Evolutionary conservation across 2,797 vertebrate genomes (phyloP), one percentile per base, ranked within the genome.

Genomic region (Dromococcyx pavoninus): DNA sequence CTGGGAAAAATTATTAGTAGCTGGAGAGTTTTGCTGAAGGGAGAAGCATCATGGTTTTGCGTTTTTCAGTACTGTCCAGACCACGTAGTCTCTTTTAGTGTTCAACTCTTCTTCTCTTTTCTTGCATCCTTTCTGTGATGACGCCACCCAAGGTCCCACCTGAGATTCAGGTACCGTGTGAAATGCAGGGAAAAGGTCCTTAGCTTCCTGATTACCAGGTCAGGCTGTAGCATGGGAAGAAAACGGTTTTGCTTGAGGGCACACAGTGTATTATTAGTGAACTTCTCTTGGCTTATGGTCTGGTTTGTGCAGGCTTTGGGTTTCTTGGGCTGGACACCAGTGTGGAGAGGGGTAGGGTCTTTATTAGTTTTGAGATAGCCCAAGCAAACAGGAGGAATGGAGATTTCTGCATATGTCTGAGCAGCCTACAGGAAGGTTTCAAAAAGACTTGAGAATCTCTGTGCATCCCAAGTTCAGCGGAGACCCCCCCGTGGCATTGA

Each of bases 401-500:
- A 62, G 66, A 5, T 78, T 70, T 61, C 51, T 24, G 30, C 33
- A 13, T 21, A 19, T 30, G 18, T 22, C 77, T 50, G 81, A 85
- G 82, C 58, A 41, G 41, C 1, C 0, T 8, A 13, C 39, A 32
- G 53, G 37, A 24, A 71, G 61, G 43, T 30, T 46, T 70, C 39
- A 39, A 53, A 32, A 57, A 28, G 41, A 7, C 30, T 11, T 54
- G 46, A 3, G 10, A 15, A 25, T 39, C 30, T 1, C 3, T 5
- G 14, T 17, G 17, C 15, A 30, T 21, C 66, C 28, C 0, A 0
- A 22, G 28, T 21, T 14, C 14, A 3, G 5, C 2, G 0, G 54
- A 43, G 10, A 10, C 10, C 7, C 35, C 7, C 35, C n/a, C 0
- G 0, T 4, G 10, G 37, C 17, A 37, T 67, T 35, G 0, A 0